Conservation (phyloP, 2,113 vertebrate species). For the Platichthys stellatus region DNA sequence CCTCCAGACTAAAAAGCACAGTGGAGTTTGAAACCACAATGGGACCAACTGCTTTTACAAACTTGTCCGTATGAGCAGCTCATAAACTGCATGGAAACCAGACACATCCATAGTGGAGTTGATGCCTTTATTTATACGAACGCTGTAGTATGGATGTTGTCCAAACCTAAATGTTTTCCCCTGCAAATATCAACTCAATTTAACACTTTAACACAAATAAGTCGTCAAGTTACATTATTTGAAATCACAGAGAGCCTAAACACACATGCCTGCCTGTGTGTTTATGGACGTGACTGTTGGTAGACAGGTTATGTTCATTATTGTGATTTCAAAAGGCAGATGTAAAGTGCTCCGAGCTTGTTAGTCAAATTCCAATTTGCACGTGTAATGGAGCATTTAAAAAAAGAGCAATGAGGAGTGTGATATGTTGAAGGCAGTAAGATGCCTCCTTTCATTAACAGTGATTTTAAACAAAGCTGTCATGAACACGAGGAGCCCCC, state of each 20-base stretch:
- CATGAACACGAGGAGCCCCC: not conserved
- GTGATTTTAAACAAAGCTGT: constrained; percentile 42
- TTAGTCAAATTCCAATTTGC: constrained; percentile 26
- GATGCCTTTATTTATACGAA: no score
- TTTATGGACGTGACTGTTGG: not conserved
- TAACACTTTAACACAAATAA: no score
- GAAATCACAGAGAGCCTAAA: no score
- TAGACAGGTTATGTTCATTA: constrained; percentile 35
- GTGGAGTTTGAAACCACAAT: no score
- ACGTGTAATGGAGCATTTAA: constrained; percentile 40
- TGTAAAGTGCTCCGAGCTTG: constrained; percentile 25
- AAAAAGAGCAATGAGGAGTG: constrained; percentile 26
- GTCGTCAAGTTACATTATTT: no score
- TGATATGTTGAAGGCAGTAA: constrained; percentile 31
- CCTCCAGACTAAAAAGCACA: no score
- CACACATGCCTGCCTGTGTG: not conserved
- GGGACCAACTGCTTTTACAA: no score
- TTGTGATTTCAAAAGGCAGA: constrained; percentile 29
- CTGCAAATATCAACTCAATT: no score
- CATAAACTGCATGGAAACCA: no score
- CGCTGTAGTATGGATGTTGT: no score
- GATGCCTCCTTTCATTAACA: constrained; percentile 40
- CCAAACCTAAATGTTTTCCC: not conserved
- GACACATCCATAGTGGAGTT: no score
- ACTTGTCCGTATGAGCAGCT: no score